Evolutionary conservation across 2,888 invertebrate genomes (phyloP).

Genomic region (Cosmopolites sordidus): DNA sequence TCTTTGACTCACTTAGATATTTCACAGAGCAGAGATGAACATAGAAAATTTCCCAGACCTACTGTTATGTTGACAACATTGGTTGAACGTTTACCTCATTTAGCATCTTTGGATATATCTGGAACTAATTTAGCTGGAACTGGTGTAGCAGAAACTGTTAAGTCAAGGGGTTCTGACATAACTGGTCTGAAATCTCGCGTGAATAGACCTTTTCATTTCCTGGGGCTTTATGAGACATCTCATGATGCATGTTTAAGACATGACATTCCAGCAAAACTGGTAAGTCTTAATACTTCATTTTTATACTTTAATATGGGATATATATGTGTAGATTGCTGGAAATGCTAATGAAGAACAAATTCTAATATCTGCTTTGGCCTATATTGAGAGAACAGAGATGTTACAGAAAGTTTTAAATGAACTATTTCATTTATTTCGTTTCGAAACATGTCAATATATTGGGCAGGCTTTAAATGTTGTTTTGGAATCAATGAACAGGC

Average conservation of each 20-base stretch:
- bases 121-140: slow-evolving; percentile 92
- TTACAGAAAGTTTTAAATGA: slow-evolving; percentile 84
- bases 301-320: too few relatives aligned
- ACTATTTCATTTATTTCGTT: slow-evolving; percentile 80
- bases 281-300: slow-evolving; percentile 45
- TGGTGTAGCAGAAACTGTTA: slow-evolving; percentile 61
- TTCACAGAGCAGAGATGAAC: slow-evolving; percentile 68
- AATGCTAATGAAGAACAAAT: slow-evolving; percentile 90
- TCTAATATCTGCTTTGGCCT: slow-evolving; percentile 75
- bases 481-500: slow-evolving; percentile 84
- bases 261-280: slow-evolving; percentile 86
- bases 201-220: slow-evolving; percentile 75
- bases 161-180: slow-evolving; percentile 64
- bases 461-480: slow-evolving; percentile 75
- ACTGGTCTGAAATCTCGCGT: slow-evolving; percentile 79
- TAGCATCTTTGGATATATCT: slow-evolving; percentile 88
- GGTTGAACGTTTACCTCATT: slow-evolving; percentile 66
- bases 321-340: slow-evolving; percentile 69
- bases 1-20: slow-evolving; percentile 75
- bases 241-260: slow-evolving; percentile 86
- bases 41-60: slow-evolving; percentile 69
- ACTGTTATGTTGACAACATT: slow-evolving; percentile 68
- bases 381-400: slow-evolving; percentile 80
- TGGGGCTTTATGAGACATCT: slow-evolving; percentile 86
- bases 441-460: slow-evolving; percentile 73